These are phyloP conservation scores for Zaprionus inermis DNA, from an alignment of 1,140 invertebrate species.

Conservation along the genomic window DNA sequence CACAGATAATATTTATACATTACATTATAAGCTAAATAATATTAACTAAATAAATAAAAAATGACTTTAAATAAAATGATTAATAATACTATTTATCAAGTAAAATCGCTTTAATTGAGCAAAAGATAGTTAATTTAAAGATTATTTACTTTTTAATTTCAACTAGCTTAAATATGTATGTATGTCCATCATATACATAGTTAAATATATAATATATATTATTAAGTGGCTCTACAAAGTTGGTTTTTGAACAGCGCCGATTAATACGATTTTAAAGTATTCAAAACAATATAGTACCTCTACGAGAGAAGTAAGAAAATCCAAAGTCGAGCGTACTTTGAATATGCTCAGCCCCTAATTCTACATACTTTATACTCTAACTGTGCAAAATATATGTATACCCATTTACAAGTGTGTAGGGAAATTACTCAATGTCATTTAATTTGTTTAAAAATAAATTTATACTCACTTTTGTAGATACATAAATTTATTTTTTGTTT, in stretches of 20 bases:
- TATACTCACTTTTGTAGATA: neutral
- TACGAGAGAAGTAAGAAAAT: too few species aligned
- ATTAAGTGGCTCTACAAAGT: neutral
- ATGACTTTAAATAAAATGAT: neutral
- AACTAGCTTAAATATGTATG: neutral
- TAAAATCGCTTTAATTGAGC: too few species aligned
- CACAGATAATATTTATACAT: neutral
- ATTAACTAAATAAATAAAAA: neutral
- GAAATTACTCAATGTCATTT: neutral
- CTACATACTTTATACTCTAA: neutral
- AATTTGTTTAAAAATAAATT: slow-evolving; percentile 1
- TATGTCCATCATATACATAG: neutral
- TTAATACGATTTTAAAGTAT: neutral
- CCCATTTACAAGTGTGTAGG: neutral
- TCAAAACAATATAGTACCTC: neutral
- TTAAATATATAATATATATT: neutral
- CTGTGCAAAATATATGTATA: neutral
- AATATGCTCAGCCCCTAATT: neutral
- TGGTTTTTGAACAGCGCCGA: neutral
- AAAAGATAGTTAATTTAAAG: too few species aligned
- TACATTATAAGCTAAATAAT: slow-evolving; percentile 6
- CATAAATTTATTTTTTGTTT: neutral
- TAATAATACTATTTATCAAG: neutral
- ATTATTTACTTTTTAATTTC: neutral
- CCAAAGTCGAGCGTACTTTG: too few species aligned